Evolutionary conservation across 2,888 invertebrate genomes (phyloP).

Genomic region (Pomacea canaliculata): DNA sequence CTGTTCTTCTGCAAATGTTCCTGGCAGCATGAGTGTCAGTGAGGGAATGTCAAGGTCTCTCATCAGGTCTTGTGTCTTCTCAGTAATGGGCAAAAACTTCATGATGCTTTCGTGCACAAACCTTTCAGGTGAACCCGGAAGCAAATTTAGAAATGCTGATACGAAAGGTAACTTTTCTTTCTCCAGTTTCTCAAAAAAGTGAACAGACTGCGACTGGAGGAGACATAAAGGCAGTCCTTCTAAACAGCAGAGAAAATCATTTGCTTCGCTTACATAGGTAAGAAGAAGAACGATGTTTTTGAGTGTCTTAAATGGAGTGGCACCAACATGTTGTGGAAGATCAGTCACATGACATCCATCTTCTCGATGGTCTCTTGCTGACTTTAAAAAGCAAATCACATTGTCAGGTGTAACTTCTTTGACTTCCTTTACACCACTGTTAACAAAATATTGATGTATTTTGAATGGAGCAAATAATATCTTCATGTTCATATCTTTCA

Average conservation of each 20-base stretch:
- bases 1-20: neutral
- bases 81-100: neutral
- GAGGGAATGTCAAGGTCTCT: neutral
- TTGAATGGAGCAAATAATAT: neutral
- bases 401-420: conserved; percentile 19
- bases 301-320: neutral
- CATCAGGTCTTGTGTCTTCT: neutral
- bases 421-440: conserved; percentile 7
- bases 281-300: neutral
- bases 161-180: neutral
- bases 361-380: neutral
- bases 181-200: neutral
- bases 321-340: neutral
- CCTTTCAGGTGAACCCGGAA: neutral
- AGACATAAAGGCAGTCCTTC: conserved; percentile 7
- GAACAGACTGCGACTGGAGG: neutral
- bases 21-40: neutral
- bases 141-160: neutral
- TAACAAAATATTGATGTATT: conserved; percentile 2
- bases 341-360: conserved; percentile 30
- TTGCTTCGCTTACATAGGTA: neutral
- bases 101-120: neutral
- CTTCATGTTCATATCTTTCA: no score
- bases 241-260: neutral
- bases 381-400: conserved; percentile 24